Percentiles rank a stretch among this genome's conserved stretches.
phyloP scores from a whole-genome alignment of 2,888 invertebrate genomes.

The Deilephila elpenor region DNA sequence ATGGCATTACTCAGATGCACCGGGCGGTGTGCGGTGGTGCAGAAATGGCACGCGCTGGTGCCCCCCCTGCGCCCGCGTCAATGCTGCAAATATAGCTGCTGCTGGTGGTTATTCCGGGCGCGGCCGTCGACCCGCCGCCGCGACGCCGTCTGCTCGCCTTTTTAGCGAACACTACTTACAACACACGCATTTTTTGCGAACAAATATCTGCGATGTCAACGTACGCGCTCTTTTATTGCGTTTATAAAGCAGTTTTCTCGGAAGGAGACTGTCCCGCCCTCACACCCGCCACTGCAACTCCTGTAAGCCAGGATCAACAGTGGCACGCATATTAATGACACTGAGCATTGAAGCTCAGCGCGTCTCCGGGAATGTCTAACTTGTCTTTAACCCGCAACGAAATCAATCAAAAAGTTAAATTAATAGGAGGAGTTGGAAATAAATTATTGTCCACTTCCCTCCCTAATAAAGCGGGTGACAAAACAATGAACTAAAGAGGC shows the following conservation, averaged over 20 bases:
- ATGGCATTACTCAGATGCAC: constrained; percentile 84
- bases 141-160: constrained; percentile 84
- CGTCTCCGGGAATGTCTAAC: no score
- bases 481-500: no score
- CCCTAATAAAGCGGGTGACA: no score
- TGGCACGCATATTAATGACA: no score
- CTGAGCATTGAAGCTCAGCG: no score
- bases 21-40: constrained; percentile 81
- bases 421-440: no score
- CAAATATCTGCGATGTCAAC: constrained; percentile 75
- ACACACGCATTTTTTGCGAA: constrained; percentile 77
- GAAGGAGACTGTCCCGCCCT: no score
- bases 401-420: no score
- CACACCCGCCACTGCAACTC: no score
- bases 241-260: constrained; percentile 57
- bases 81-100: constrained; percentile 83
- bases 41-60: constrained; percentile 82
- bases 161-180: constrained; percentile 80
- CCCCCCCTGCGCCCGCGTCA: constrained; percentile 69
- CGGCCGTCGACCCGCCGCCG: constrained; percentile 84
- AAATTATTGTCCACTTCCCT: no score
- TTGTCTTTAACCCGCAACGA: no score
- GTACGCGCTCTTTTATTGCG: constrained; percentile 64
- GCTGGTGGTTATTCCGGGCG: constrained; percentile 82
- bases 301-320: no score